Conservation (phyloP, 2,113 vertebrate genomes). For the Atractosteus spatula region DNA sequence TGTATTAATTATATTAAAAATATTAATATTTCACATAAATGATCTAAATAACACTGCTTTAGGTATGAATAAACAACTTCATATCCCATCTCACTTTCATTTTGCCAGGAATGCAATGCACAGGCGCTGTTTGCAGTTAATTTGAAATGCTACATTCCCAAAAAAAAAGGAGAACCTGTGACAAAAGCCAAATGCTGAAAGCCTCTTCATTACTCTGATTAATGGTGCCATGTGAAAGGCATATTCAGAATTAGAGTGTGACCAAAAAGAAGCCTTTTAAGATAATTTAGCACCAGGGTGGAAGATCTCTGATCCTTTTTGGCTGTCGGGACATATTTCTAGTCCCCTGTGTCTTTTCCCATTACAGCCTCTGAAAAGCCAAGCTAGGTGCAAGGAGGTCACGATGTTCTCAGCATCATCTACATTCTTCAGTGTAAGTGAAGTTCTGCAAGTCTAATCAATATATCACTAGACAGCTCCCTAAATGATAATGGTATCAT, state of each 20-base stretch:
- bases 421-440: not conserved
- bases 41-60: too few relatives aligned
- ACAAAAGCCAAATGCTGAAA: slow-evolving; percentile 11
- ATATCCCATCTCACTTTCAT: too few relatives aligned
- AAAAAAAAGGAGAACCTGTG: not conserved
- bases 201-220: not conserved
- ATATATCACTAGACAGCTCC: not conserved
- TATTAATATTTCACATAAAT: too few relatives aligned
- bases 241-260: slow-evolving; percentile 29
- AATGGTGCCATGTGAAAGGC: slow-evolving; percentile 17
- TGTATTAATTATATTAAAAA: too few relatives aligned
- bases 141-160: too few relatives aligned
- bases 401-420: not conserved
- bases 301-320: not conserved
- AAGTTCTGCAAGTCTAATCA: not conserved
- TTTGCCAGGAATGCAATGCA: too few relatives aligned
- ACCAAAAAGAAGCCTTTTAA: slow-evolving; percentile 12
- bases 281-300: slow-evolving; percentile 18
- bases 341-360: not conserved
- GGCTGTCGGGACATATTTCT: not conserved
- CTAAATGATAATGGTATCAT: not conserved
- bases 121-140: too few relatives aligned
- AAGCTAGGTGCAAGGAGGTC: not conserved
- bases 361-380: not conserved
- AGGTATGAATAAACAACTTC: too few relatives aligned